phyloP scores from a whole-genome alignment of 2,888 invertebrate species.

The Flexamia atlantica region DNA sequence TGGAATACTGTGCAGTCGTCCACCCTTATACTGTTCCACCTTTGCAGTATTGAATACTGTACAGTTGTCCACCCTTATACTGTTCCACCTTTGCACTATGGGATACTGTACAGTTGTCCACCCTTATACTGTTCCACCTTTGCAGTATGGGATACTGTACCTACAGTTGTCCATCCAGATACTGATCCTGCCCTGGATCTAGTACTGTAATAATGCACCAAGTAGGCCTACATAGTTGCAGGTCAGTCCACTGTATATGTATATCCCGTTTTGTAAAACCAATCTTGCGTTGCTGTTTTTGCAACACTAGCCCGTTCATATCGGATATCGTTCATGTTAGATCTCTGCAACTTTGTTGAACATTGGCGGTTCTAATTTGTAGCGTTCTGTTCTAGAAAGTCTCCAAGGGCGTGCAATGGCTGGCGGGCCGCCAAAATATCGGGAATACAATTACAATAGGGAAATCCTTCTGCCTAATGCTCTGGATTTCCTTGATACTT shows the following conservation, averaged over 20 bases:
- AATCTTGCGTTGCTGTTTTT: slow-evolving; percentile 26
- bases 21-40: no score
- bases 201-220: no score
- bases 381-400: slow-evolving; percentile 27
- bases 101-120: no score
- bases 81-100: no score
- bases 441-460: slow-evolving; percentile 46
- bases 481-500: slow-evolving; percentile 31
- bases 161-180: no score
- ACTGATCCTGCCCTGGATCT: no score
- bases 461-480: slow-evolving; percentile 28
- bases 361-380: neutral
- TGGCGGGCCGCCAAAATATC: slow-evolving; percentile 38
- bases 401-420: slow-evolving; percentile 16
- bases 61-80: neutral
- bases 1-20: neutral
- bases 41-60: no score
- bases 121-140: neutral
- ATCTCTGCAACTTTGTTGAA: neutral
- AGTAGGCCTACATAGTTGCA: neutral
- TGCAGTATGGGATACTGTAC: no score
- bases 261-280: slow-evolving; percentile 30
- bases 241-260: slow-evolving; percentile 22
- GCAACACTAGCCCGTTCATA: neutral
- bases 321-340: neutral